Evolutionary conservation across 2,113 vertebrate species (phyloP).

Genomic region (Epinephelus fuscoguttatus): DNA sequence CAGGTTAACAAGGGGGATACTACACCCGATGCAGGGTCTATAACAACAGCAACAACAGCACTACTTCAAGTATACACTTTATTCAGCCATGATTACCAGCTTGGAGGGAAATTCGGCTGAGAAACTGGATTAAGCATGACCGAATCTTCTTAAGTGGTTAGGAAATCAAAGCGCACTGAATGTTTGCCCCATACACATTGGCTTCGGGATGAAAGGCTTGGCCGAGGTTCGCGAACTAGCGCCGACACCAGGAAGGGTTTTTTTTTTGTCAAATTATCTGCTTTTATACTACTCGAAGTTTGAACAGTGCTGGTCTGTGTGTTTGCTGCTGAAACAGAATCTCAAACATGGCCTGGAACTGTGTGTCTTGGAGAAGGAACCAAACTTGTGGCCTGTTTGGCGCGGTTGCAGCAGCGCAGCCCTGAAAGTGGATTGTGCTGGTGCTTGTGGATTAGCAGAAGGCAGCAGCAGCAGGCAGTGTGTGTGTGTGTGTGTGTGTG

Average conservation of each 20-base stretch:
- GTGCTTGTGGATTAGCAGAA: slow-evolving; percentile 76
- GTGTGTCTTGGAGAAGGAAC: slow-evolving; percentile 71
- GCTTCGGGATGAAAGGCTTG: slow-evolving; percentile 83
- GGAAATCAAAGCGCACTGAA: slow-evolving; percentile 79
- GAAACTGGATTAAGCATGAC: slow-evolving; percentile 82
- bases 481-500: slow-evolving; percentile 20
- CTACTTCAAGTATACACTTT: slow-evolving; percentile 59
- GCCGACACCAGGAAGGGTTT: slow-evolving; percentile 67
- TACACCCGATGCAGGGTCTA: slow-evolving; percentile 47
- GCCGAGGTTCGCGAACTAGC: slow-evolving; percentile 73
- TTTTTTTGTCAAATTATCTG: slow-evolving; percentile 73
- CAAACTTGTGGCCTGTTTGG: slow-evolving; percentile 79
- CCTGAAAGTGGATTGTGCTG: slow-evolving; percentile 81
- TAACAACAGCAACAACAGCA: slow-evolving; percentile 63
- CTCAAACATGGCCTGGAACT: slow-evolving; percentile 71
- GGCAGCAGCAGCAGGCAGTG: slow-evolving; percentile 63
- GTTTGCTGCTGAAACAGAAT: slow-evolving; percentile 67
- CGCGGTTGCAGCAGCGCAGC: slow-evolving; percentile 56
- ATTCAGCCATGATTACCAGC: slow-evolving; percentile 74
- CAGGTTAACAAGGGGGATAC: slow-evolving; percentile 38
- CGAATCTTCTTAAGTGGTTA: slow-evolving; percentile 80
- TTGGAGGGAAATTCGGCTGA: slow-evolving; percentile 75
- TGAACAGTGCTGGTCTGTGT: slow-evolving; percentile 65
- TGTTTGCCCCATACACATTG: slow-evolving; percentile 80
- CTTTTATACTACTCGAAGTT: slow-evolving; percentile 72